Evolutionary conservation across 2,113 vertebrate species (phyloP).

Genomic region (Trinectes maculatus): DNA sequence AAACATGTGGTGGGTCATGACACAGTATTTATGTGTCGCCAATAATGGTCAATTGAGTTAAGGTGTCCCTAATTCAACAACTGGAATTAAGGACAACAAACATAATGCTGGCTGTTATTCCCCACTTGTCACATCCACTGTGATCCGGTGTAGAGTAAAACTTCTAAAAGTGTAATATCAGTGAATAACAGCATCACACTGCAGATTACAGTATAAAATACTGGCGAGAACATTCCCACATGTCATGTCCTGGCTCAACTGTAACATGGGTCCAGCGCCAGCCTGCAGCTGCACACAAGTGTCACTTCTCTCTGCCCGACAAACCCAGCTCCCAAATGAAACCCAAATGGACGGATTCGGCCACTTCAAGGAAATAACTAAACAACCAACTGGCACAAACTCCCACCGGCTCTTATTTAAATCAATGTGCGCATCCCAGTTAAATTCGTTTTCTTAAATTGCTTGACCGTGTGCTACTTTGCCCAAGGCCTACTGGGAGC

Average conservation of each 20-base stretch:
- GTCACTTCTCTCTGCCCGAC: too few relatives aligned
- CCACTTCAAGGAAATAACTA: constrained; percentile 44
- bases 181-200: not conserved
- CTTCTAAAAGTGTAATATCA: not conserved
- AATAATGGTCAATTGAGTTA: too few relatives aligned
- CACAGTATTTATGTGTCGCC: too few relatives aligned
- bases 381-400: constrained; percentile 28
- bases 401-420: constrained; percentile 18
- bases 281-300: constrained; percentile 14
- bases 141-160: not conserved
- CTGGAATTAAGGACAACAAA: not conserved
- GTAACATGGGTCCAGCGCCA: constrained; percentile 33
- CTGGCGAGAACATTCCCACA: constrained; percentile 27
- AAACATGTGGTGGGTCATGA: not conserved
- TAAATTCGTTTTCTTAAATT: constrained; percentile 48
- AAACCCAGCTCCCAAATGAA: constrained; percentile 29
- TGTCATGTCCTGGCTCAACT: constrained; percentile 31
- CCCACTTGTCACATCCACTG: not conserved
- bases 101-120: not conserved
- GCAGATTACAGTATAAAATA: constrained; percentile 11
- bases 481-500: constrained; percentile 38
- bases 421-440: constrained; percentile 23
- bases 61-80: too few relatives aligned
- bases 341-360: constrained; percentile 36
- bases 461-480: constrained; percentile 41